A percentile compares a stretch with the other conserved stretches of the same genome.
Conservation (phyloP, 2,113 vertebrate species). For the Hemichromis elongatus region DNA sequence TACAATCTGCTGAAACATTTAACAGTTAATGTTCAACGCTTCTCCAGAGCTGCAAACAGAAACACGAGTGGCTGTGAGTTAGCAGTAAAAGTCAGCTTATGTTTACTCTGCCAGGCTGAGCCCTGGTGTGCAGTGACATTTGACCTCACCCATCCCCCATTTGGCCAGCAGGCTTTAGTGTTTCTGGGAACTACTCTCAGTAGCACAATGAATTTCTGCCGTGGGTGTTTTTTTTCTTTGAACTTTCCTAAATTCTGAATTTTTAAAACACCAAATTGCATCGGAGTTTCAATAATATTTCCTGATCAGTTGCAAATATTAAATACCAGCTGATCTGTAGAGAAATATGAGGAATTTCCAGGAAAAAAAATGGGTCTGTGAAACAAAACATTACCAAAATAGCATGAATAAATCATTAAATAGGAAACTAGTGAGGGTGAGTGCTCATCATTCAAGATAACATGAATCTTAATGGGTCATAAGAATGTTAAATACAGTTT, state of each 20-base stretch:
- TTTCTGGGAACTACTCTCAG: neutral
- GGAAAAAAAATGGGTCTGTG: neutral
- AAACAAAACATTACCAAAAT: neutral
- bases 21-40: conserved; percentile 14
- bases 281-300: neutral
- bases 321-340: neutral
- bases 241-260: neutral
- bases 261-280: neutral
- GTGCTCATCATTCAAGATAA: neutral
- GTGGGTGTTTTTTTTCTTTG: neutral
- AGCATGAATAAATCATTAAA: neutral
- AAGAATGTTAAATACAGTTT: neutral
- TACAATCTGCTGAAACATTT: conserved; percentile 19
- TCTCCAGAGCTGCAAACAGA: neutral
- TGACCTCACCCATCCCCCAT: conserved; percentile 34
- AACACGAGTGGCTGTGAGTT: neutral
- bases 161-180: neutral
- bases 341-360: neutral
- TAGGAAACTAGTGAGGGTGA: neutral
- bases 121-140: conserved; percentile 39
- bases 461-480: neutral
- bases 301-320: neutral
- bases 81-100: conserved; percentile 13
- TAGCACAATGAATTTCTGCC: neutral
- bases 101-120: conserved; percentile 41